phyloP scores from a whole-genome alignment of 2,113 vertebrate genomes.

The Sapajus apella region DNA sequence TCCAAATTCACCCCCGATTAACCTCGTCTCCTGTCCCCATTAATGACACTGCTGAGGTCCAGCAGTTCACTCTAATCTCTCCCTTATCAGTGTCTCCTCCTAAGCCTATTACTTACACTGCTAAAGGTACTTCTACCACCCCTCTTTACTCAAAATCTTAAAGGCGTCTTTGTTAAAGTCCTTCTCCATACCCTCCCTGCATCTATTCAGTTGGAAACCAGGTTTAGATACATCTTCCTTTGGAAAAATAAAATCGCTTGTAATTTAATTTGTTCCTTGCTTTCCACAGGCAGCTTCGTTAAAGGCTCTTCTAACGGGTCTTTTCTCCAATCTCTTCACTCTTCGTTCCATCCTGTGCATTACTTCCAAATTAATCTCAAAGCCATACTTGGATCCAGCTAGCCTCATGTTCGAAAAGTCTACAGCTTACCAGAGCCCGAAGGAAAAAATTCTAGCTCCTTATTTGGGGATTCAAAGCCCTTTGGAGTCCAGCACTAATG shows the following conservation, averaged over 20 bases:
- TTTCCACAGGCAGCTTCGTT: not conserved
- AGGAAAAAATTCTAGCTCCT: not conserved
- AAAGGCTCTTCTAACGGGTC: not conserved
- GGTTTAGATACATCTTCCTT: not conserved
- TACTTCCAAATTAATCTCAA: conserved; percentile 10
- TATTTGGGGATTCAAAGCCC: not conserved
- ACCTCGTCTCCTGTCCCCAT: not conserved
- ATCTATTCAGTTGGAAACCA: not conserved
- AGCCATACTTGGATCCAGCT: not conserved
- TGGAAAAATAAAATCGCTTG: not conserved
- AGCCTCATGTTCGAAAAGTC: not conserved
- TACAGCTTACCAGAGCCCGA: not conserved
- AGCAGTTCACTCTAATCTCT: too few species aligned
- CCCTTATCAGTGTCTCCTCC: not conserved
- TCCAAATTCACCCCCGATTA: not conserved
- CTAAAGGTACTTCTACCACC: not conserved
- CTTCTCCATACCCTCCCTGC: not conserved
- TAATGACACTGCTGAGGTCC: not conserved
- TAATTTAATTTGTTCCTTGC: not conserved
- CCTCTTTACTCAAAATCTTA: not conserved
- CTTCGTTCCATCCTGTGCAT: not conserved
- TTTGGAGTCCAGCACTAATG: not conserved
- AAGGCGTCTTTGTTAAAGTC: not conserved
- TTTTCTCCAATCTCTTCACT: not conserved
- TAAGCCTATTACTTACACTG: not conserved